A percentile compares a stretch with the other conserved stretches of the same genome.
Evolutionary conservation across 2,888 invertebrate species (phyloP).

Genomic region (Quadroppia sp.): DNA sequence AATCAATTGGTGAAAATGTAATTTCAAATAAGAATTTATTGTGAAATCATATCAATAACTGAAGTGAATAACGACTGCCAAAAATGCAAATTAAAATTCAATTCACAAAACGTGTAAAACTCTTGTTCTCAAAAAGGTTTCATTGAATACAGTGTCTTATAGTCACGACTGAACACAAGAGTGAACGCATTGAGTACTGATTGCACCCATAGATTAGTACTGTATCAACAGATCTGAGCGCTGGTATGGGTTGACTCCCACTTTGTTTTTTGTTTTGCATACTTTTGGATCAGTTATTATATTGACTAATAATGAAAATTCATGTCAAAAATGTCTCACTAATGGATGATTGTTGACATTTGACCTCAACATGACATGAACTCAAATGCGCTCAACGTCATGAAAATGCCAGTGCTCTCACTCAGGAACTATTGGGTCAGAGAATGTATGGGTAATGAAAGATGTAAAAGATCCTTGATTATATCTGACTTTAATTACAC

Average conservation of each 20-base stretch:
- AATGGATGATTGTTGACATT: slow-evolving; percentile 28
- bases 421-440: not conserved
- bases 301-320: slow-evolving; percentile 6
- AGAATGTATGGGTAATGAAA: not conserved
- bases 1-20: no score
- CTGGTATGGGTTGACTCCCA: slow-evolving; percentile 10
- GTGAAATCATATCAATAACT: no score
- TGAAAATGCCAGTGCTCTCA: not conserved
- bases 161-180: slow-evolving; percentile 10
- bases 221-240: not conserved
- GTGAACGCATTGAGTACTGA: not conserved
- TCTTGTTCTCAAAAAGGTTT: not conserved
- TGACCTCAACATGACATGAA: slow-evolving; percentile 29
- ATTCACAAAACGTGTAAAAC: not conserved
- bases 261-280: slow-evolving; percentile 12
- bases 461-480: slow-evolving; percentile 25
- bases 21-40: no score
- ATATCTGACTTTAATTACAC: slow-evolving; percentile 31
- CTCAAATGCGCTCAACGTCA: not conserved
- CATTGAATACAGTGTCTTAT: slow-evolving; percentile 3
- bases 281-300: slow-evolving; percentile 26
- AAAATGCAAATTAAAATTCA: not conserved
- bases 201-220: slow-evolving; percentile 30
- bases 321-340: slow-evolving; percentile 29
- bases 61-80: no score